Base-by-base conservation (phyloP, 1,140 invertebrate species). In the Diachasmimorpha longicaudata region DNA sequence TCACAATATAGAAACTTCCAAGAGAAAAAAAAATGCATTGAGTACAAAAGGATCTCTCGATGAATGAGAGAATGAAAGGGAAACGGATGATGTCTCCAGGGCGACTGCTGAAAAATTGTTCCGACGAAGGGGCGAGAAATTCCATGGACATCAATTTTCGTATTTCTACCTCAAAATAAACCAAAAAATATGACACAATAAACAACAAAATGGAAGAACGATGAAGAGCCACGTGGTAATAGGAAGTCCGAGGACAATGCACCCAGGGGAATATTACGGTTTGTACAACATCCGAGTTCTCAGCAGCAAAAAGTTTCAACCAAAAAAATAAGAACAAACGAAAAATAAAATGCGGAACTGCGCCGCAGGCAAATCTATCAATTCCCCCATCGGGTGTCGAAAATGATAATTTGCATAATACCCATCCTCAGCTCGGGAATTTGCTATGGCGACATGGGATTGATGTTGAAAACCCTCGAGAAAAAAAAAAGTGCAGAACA, bases 331-430 rank as follows among this genome's bases (percentile, higher is more conserved):
- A 68, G 14, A 4, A 39, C 11, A 5, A 72, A 14, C 48, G 23
- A 72, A 72, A 72, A 36, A 36, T 16, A 14, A 70, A 70, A 70
- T 6, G 6, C 31, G 31, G 31, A 70, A 44, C 11, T 8, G 23
- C 10, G 58, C 23, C 19, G 58, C 58, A 25, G 58, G 58, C 58
- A 9, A 25, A 31, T 63, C 58, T 63, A 63, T 63, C 58, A 63
- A 63, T 63, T 37, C 52, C 13, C 13, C 14, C 71, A 66, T 52
- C 72, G 52, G 72, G 55, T 44, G 36, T 21, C 23, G 48, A 39
- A 78, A 80, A 81, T 81, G 69, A 75, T 81, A 79, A 81, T 81
- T 80, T 81, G 73, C 69, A 63, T 66, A 70, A 80, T 58, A 81
- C 79, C 58, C 58, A 63, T 16, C 6, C 48, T 52, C 48, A 52